Evolutionary conservation across 2,113 vertebrate genomes (phyloP).

Genomic region (Actenoides hombroni): DNA sequence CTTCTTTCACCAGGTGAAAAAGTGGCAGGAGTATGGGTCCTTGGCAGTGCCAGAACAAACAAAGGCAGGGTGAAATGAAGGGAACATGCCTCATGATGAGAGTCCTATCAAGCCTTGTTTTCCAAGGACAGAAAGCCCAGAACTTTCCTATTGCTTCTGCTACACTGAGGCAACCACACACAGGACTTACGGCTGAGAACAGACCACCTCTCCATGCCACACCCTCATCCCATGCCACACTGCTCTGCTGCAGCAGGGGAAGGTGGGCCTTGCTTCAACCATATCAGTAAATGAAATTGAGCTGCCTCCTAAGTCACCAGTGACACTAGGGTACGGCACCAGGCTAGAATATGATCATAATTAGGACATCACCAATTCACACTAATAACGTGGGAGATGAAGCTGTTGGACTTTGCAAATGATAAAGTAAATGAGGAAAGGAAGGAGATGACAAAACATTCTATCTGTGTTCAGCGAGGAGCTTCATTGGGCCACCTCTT

Average conservation of each 20-base stretch:
- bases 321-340: background rate
- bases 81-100: fast-evolving
- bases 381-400: background rate
- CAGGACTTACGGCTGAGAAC: fast-evolving
- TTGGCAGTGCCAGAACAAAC: fast-evolving
- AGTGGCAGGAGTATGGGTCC: background rate
- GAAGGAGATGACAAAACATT: fast-evolving
- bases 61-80: fast-evolving
- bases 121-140: fast-evolving
- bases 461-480: fast-evolving
- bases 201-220: fast-evolving
- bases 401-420: background rate
- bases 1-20: background rate
- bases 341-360: background rate
- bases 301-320: background rate
- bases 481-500: background rate
- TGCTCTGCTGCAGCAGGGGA: background rate
- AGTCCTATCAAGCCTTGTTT: background rate
- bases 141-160: background rate
- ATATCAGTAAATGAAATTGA: fast-evolving
- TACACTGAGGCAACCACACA: fast-evolving
- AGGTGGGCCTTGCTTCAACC: fast-evolving
- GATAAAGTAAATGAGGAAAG: background rate
- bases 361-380: background rate
- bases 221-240: background rate